Evolutionary conservation across 2,797 vertebrate genomes (phyloP), one percentile per base, ranked within the genome.

Genomic region (Labroides dimidiatus): DNA sequence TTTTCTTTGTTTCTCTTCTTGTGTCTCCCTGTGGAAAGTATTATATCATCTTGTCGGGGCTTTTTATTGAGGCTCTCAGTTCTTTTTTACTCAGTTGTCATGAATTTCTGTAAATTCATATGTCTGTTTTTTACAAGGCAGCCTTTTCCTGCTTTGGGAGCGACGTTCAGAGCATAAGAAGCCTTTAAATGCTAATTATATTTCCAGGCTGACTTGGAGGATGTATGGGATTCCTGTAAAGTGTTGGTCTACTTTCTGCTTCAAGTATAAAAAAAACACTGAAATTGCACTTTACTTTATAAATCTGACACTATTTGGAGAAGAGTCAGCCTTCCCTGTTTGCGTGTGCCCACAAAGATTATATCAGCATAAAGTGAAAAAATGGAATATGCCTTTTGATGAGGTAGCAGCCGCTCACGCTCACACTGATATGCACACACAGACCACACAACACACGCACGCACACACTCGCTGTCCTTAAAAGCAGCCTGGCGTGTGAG

Each of bases 401-500:
- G 87, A 92, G 84, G 84, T 69, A 75, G 81, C 82, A 82, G 67
- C 51, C 52, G 6, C 54, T 68, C 66, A 65, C 48, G 33, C 75
- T 50, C 55, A 61, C 49, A 58, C 64, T 45, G 60, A 68, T 60
- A 64, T 61, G 43, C 66, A 68, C 16, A 39, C 51, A 58, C 47
- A 51, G 17, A 62, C 45, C 68, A 54, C 66, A 47, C 57, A 48
- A 43, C 66, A 67, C 69, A 72, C 51, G 73, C 33, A 42, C 78
- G 74, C 77, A 62, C 82, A 63, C 2, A 50, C 41, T 33, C 30
- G 7, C 75, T 80, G 84, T 79, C 88, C 81, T 85, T 90, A 91
- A 89, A 90, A 91, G 87, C 91, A 86, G 87, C 48, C 74, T 93
- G 87, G 67, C 88, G 84, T 92, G 89, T 89, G 87, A 92, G 88